Evolutionary conservation across 2,888 invertebrate species (phyloP).

Genomic region (Chromoteleia sp.): DNA sequence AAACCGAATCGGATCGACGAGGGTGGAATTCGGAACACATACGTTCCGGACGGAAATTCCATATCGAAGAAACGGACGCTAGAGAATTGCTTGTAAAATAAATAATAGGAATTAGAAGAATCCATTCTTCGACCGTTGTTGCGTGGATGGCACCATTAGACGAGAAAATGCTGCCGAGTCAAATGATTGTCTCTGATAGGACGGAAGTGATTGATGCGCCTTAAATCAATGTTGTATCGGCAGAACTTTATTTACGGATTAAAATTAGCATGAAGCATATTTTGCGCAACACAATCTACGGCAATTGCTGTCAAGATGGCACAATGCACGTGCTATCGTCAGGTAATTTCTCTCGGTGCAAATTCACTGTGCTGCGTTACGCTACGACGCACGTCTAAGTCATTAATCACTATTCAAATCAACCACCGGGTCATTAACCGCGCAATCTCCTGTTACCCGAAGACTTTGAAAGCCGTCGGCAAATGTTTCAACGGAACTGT

Average conservation of each 20-base stretch:
- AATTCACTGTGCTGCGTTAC: slow-evolving; percentile 54
- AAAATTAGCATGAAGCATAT: slow-evolving; percentile 28
- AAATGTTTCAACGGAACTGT: slow-evolving; percentile 21
- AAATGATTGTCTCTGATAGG: neutral
- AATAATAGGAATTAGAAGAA: too few species aligned
- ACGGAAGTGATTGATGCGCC: slow-evolving; percentile 22
- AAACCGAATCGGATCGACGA: too few species aligned
- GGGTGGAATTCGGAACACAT: too few species aligned
- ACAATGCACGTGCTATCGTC: slow-evolving; percentile 55
- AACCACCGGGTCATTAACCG: slow-evolving; percentile 60
- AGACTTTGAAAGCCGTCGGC: slow-evolving; percentile 13
- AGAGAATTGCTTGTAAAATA: too few species aligned
- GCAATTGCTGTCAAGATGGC: slow-evolving; percentile 53
- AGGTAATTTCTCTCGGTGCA: slow-evolving; percentile 56
- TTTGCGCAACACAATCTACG: slow-evolving; percentile 31
- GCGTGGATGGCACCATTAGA: too few species aligned
- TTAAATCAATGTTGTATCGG: neutral
- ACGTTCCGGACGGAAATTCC: too few species aligned
- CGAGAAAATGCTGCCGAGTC: too few species aligned
- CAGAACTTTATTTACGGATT: slow-evolving; percentile 43
- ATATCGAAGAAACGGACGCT: too few species aligned
- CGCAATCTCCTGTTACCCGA: slow-evolving; percentile 17
- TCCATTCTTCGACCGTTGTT: too few species aligned
- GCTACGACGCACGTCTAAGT: slow-evolving; percentile 55
- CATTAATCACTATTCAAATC: slow-evolving; percentile 65